These are phyloP conservation scores for Archaeoteleia sp. DNA, from an alignment of 2,888 invertebrate species.

Conservation along the genomic window DNA sequence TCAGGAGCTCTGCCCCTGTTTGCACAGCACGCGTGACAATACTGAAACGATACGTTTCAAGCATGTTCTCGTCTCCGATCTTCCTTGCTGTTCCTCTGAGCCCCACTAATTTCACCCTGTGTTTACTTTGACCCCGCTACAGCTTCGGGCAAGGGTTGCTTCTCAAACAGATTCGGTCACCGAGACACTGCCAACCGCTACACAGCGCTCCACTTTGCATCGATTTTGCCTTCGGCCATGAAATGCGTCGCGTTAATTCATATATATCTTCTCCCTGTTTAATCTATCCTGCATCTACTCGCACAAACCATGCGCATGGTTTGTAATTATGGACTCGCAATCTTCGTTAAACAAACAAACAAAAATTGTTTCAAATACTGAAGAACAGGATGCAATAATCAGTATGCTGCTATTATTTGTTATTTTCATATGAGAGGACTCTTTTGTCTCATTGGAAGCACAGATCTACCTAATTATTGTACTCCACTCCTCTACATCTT, in stretches of 20 bases:
- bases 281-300: neutral
- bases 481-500: no score
- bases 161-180: constrained; percentile 72
- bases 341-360: no score
- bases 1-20: constrained; percentile 70
- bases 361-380: no score
- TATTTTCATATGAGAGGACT: no score
- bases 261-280: constrained; percentile 18
- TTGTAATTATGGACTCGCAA: constrained; percentile 15
- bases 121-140: constrained; percentile 66
- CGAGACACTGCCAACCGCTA: constrained; percentile 57
- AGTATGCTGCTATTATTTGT: no score
- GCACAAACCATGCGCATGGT: constrained; percentile 9
- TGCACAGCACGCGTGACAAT: constrained; percentile 71
- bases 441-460: constrained; percentile 66
- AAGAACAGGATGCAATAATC: no score
- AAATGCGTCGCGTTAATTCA: constrained; percentile 40
- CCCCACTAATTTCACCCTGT: constrained; percentile 56
- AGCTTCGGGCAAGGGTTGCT: constrained; percentile 69
- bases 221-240: constrained; percentile 34
- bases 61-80: constrained; percentile 52
- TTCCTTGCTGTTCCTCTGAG: constrained; percentile 40
- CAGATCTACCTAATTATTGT: constrained; percentile 71
- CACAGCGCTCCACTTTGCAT: constrained; percentile 44
- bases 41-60: constrained; percentile 70